Conservation (phyloP, 2,888 invertebrate genomes). For the Falcaria lacertinaria region DNA sequence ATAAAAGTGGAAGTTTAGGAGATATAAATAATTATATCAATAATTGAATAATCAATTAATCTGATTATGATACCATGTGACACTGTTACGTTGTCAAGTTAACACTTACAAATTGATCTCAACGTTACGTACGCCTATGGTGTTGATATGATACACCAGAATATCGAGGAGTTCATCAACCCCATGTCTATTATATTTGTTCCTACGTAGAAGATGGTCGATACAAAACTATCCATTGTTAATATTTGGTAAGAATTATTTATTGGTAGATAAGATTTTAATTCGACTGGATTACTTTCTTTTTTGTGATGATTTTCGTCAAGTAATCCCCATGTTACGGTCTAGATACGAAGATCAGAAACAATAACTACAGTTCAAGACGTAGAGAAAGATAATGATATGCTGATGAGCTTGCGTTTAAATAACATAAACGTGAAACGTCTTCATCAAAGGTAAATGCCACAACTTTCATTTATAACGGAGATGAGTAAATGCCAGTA, state of each 20-base stretch:
- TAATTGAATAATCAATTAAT: too few relatives aligned
- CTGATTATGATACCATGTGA: conserved; percentile 20
- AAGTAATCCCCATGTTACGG: neutral
- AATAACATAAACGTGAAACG: neutral
- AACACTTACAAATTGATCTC: conserved; percentile 15
- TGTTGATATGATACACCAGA: neutral
- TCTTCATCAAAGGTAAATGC: conserved; percentile 1
- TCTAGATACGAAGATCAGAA: neutral
- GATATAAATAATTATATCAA: too few relatives aligned
- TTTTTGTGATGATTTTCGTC: neutral
- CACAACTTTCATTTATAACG: neutral
- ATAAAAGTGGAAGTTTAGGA: too few relatives aligned
- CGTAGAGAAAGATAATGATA: neutral
- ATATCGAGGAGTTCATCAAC: neutral
- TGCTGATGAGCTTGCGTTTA: neutral
- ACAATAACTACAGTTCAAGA: neutral
- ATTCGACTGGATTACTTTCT: neutral
- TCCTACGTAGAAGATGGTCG: neutral
- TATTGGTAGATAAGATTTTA: neutral
- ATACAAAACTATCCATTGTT: neutral
- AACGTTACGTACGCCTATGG: neutral
- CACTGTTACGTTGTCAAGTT: conserved; percentile 32
- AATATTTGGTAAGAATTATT: neutral
- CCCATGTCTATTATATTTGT: neutral
- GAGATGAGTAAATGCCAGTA: conserved; percentile 1